A percentile compares a stretch with the other conserved stretches of the same genome.
phyloP scores from a whole-genome alignment of 2,113 vertebrate genomes.

The Mixornis gularis region DNA sequence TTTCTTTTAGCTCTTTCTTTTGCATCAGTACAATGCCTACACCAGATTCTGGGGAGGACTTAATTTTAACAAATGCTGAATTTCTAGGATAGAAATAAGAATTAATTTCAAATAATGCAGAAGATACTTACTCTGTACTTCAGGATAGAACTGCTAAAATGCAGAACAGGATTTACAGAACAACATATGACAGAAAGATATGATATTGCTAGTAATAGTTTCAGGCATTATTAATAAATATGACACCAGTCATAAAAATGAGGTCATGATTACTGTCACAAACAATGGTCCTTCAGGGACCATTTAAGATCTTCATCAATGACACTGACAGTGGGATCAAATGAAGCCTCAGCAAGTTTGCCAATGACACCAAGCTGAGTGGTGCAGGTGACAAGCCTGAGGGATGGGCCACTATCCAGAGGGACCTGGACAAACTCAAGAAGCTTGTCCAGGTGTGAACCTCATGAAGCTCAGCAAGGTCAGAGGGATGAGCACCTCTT shows the following conservation, averaged over 20 bases:
- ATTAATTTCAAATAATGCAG: neutral
- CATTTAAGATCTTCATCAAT: neutral
- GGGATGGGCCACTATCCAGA: neutral
- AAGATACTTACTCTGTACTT: neutral
- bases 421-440: neutral
- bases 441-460: neutral
- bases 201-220: neutral
- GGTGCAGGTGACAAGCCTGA: neutral
- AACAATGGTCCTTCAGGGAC: neutral
- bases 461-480: neutral
- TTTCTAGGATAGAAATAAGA: neutral
- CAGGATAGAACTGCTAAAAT: neutral
- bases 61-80: neutral
- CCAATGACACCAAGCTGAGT: neutral
- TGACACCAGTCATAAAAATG: neutral
- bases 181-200: neutral
- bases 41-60: neutral
- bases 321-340: fast-evolving
- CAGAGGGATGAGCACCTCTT: neutral
- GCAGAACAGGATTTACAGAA: neutral
- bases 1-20: neutral
- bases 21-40: neutral
- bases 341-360: neutral
- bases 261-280: neutral
- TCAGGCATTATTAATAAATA: neutral